Conservation (phyloP, 2,888 invertebrate species). For the Acleris holmiana region DNA sequence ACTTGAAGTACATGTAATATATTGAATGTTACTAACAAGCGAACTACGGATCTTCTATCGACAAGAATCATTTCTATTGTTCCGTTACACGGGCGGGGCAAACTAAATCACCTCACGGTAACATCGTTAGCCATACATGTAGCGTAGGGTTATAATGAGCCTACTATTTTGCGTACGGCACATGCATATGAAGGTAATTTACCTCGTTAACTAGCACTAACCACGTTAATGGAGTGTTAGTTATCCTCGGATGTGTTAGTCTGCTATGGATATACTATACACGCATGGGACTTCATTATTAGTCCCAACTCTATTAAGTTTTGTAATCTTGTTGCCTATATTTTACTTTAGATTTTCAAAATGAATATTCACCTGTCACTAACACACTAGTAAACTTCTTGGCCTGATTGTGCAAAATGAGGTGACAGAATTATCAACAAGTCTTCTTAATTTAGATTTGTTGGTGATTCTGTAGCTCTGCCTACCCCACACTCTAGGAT, state of each 20-base stretch:
- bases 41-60: constrained; percentile 22
- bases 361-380: too few relatives aligned
- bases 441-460: too few relatives aligned
- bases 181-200: constrained; percentile 60
- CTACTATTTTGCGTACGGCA: constrained; percentile 54
- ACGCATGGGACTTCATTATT: constrained; percentile 1
- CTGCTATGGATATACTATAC: constrained; percentile 35
- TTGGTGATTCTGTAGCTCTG: too few relatives aligned
- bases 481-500: too few relatives aligned
- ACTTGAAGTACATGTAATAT: too few relatives aligned
- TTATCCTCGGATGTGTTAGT: constrained; percentile 44
- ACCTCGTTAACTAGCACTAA: constrained; percentile 51
- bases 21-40: background rate
- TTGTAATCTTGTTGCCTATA: background rate
- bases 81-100: constrained; percentile 30
- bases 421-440: too few relatives aligned
- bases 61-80: constrained; percentile 35
- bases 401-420: too few relatives aligned
- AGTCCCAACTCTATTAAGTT: constrained; percentile 1
- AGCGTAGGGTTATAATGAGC: constrained; percentile 49
- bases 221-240: constrained; percentile 46
- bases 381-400: too few relatives aligned
- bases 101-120: constrained; percentile 44
- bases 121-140: constrained; percentile 53
- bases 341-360: too few relatives aligned